Base-by-base conservation (phyloP, 2,113 vertebrate species). In the Bos indicus region DNA sequence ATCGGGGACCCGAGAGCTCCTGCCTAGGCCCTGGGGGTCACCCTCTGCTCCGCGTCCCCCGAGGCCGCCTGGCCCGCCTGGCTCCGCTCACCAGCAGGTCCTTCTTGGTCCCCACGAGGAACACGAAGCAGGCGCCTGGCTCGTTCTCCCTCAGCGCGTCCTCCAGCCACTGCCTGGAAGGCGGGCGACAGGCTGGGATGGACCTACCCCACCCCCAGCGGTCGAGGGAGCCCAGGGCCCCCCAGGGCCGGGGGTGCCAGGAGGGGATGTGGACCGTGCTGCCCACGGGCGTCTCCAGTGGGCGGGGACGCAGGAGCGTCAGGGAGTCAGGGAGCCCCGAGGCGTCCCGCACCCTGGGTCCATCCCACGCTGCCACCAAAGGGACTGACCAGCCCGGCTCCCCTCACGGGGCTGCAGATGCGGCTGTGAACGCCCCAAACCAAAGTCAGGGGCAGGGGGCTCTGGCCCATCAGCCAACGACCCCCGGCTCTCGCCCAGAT, bases 61-160 rank as follows among this genome's bases (percentile, higher is more conserved):
- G 0, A 7, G 25, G 23, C 36, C 12, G 4, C 21, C 36, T 1
- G 71, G 48, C 21, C 43, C 9, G 5, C 48, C 12, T 64, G 12
- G 5, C 8, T 84, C 83, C 88, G 93, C 99, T 99, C 97, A 99
- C 99, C 98, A 99, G 94, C 64, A 99, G 98, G 98, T 99, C 99
- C 97, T 99, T 99, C 98, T 99, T 99, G 95, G 99, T 99, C 56
- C 99, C 99, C 87, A 99, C 99, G 13, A 99, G 98, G 98, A 99
- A 99, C 78, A 99, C 90, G 7, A 99, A 99, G 95, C 99, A 99
- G 91, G 99, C 98, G 36, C 98, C 97, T 1, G 99, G 99, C 40
- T 99, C 99, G 3, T 99, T 99, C 96, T 99, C 99, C 52, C 90
- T 99, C 97, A 99, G 60, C 3, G 99, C 99, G 43, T 99, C 99